Evolutionary conservation across 2,113 vertebrate genomes (phyloP).

Genomic region (Cavia aperea): DNA sequence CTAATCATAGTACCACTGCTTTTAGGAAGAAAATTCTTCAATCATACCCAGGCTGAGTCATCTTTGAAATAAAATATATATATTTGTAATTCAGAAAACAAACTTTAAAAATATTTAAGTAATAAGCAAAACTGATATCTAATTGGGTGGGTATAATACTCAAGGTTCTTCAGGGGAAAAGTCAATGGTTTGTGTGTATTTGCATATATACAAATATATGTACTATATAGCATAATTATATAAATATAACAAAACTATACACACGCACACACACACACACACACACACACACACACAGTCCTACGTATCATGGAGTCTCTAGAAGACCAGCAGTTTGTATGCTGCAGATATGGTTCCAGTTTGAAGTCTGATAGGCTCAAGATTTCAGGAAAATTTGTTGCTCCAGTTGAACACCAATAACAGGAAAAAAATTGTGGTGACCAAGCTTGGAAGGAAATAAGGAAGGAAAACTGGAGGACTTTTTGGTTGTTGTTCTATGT

Average conservation of each 20-base stretch:
- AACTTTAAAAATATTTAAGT: not conserved
- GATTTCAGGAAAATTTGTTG: not conserved
- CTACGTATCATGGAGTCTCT: not conserved
- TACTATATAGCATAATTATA: not conserved
- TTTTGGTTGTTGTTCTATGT: not conserved
- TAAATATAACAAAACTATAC: not conserved
- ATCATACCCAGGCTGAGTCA: not conserved
- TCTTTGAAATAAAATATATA: conserved; percentile 6
- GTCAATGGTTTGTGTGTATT: not conserved
- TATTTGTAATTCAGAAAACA: not conserved
- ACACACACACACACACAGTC: too few relatives aligned
- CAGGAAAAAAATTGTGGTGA: not conserved
- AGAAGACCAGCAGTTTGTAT: not conserved
- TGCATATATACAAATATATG: not conserved
- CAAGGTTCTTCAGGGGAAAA: not conserved
- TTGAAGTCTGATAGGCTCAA: not conserved
- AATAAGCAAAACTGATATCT: conserved; percentile 30
- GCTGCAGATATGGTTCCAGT: not conserved
- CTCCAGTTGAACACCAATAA: not conserved
- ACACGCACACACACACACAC: too few relatives aligned
- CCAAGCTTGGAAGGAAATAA: not conserved
- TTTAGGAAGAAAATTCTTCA: not conserved
- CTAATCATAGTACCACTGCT: not conserved
- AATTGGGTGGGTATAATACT: not conserved
- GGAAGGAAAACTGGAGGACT: not conserved